These are phyloP conservation scores for Agapornis roseicollis DNA, from an alignment of 2,113 vertebrate species.

Conservation along the genomic window DNA sequence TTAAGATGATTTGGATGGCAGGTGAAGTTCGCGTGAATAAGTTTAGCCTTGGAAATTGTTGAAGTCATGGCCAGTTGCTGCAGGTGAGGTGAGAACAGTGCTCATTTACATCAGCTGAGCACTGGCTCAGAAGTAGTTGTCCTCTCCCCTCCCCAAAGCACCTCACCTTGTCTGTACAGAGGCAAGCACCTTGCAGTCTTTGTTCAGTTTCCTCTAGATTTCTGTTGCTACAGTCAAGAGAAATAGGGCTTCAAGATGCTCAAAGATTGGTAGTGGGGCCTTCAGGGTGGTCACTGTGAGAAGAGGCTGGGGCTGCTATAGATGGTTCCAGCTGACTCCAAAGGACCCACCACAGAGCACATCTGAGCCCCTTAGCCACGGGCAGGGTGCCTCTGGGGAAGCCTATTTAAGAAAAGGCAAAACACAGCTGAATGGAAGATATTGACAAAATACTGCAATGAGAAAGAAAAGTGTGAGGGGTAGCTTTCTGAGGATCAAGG, in stretches of 20 bases:
- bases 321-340: neutral
- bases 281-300: neutral
- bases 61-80: neutral
- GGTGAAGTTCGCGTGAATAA: neutral
- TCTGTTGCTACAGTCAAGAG: neutral
- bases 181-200: neutral
- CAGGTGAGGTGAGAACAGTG: neutral
- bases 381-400: neutral
- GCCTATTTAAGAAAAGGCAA: neutral
- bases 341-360: fast-evolving
- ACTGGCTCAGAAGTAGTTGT: neutral
- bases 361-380: fast-evolving
- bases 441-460: neutral
- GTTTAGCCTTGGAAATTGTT: neutral
- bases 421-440: neutral
- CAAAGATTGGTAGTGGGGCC: neutral
- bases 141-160: neutral
- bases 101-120: neutral
- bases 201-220: neutral
- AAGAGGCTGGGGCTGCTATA: neutral
- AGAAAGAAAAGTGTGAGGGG: neutral
- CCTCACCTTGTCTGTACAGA: fast-evolving
- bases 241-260: neutral
- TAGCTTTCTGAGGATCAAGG: neutral
- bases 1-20: neutral